Base-by-base conservation (phyloP, 1,140 invertebrate species). In the Lysiphlebus fabarum region DNA sequence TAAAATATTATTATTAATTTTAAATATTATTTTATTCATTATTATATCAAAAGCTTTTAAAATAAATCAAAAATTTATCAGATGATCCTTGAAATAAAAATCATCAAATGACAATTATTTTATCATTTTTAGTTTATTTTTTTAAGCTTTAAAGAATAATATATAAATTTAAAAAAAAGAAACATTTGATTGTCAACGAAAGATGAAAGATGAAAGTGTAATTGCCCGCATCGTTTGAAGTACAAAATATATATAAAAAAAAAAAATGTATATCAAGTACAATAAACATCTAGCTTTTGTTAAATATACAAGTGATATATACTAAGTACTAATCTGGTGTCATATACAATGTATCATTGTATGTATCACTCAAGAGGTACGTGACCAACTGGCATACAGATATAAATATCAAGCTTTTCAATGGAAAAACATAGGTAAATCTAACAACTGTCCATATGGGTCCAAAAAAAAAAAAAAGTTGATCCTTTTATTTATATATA, bases 331-430 rank as follows among this genome's bases (percentile, higher is more conserved):
- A 26, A 26, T 26, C 17, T 1, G 17, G 17, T 26, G 17, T 26
- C 17, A 26, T 1, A 26, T 26, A 54, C 45, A 57, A 57, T 40
- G 45, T 37, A 8, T 34, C 36, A 6, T 45, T 45, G 7, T 17
- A n/a, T 7, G 12, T 45, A 14, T 11, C 10, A 6, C 14, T 57
- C 9, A 11, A 57, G 56, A 49, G 54, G 11, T 47, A 56, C 36
- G 42, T 49, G 47, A 56, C 45, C 56, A 57, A 49, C 38, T 57
- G 45, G 55, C 54, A 14, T n/a, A 37, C 34, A n/a, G 17, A 26
- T 26, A 26, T 26, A 26, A 26, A 26, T 26, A 26, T 26, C 17
- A 26, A 26, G 17, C 17, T 26, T 26, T 26, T 26, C 17, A 45
- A 45, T 8, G 44, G 17, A 43, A 2, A n/a, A 43, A 8, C 43